phyloP scores from a whole-genome alignment of 2,797 vertebrate species.

The Esox lucius region DNA sequence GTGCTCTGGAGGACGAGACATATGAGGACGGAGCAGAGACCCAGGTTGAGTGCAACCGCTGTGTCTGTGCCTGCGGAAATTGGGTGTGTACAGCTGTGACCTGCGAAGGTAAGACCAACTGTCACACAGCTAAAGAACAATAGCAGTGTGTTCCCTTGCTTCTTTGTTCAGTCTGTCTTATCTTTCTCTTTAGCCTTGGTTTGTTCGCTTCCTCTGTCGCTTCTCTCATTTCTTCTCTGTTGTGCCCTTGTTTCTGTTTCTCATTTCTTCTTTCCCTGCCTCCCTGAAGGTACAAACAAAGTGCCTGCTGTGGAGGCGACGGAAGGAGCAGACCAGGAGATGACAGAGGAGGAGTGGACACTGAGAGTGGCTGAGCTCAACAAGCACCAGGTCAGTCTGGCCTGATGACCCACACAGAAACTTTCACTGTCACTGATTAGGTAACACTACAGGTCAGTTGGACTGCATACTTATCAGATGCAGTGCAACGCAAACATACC shows the following conservation, averaged over 20 bases:
- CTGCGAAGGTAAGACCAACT: slow-evolving; percentile 81
- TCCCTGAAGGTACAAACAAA: not conserved
- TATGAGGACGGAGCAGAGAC: slow-evolving; percentile 95
- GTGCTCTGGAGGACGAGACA: slow-evolving; percentile 93
- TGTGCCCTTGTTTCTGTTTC: not conserved
- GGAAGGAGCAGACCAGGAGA: slow-evolving; percentile 63
- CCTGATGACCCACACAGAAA: not conserved
- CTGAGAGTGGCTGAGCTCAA: slow-evolving; percentile 82
- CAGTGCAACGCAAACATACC: slow-evolving; percentile 17
- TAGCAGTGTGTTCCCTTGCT: not conserved
- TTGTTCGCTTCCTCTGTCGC: not conserved
- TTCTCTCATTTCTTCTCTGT: slow-evolving; percentile 21
- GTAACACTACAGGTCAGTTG: not conserved
- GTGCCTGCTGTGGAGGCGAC: slow-evolving; percentile 37
- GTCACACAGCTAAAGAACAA: slow-evolving; percentile 6
- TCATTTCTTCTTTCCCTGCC: not conserved
- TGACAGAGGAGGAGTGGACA: slow-evolving; percentile 87
- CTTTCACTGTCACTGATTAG: not conserved
- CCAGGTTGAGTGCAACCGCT: slow-evolving; percentile 96
- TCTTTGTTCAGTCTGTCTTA: not conserved
- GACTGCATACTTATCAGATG: not conserved
- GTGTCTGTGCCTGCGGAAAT: slow-evolving; percentile 96
- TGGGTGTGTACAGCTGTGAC: slow-evolving; percentile 99
- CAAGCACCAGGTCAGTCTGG: slow-evolving; percentile 76
- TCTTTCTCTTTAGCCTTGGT: not conserved